Conservation (phyloP, 2,888 invertebrate genomes). For the Acanthosepion pharaonis region DNA sequence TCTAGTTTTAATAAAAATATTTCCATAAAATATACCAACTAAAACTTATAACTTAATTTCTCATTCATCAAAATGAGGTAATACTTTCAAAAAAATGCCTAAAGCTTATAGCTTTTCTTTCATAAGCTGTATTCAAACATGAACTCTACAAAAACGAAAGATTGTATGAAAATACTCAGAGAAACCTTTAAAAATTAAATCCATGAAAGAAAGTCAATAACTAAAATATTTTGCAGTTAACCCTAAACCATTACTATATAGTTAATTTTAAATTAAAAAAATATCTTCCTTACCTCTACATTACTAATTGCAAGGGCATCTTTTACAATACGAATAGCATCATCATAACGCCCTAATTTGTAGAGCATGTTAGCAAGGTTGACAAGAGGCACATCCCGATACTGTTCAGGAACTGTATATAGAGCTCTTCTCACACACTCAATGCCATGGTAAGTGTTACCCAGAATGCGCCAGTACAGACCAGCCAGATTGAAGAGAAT, state of each 20-base stretch:
- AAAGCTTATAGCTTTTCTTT: no score
- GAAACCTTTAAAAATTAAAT: no score
- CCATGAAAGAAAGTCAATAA: not conserved
- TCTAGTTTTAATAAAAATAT: no score
- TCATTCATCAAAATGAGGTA: no score
- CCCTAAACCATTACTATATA: not conserved
- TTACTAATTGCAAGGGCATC: conserved; percentile 80
- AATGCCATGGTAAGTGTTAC: conserved; percentile 81
- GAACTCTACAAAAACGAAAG: no score
- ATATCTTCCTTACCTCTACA: conserved; percentile 78
- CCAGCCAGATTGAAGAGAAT: conserved; percentile 83
- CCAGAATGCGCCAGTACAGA: conserved; percentile 85
- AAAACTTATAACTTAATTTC: no score
- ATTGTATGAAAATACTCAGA: no score
- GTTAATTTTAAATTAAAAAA: not conserved
- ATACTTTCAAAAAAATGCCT: no score
- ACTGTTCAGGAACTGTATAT: conserved; percentile 78
- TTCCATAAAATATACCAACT: no score
- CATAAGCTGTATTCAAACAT: no score
- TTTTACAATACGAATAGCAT: conserved; percentile 79
- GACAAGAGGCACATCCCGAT: conserved; percentile 81
- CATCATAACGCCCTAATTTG: conserved; percentile 78
- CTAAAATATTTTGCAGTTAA: not conserved
- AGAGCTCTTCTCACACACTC: conserved; percentile 82
- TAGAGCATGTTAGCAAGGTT: conserved; percentile 83